Evolutionary conservation across 2,113 vertebrate species (phyloP).

Genomic region (Pedionomus torquatus): DNA sequence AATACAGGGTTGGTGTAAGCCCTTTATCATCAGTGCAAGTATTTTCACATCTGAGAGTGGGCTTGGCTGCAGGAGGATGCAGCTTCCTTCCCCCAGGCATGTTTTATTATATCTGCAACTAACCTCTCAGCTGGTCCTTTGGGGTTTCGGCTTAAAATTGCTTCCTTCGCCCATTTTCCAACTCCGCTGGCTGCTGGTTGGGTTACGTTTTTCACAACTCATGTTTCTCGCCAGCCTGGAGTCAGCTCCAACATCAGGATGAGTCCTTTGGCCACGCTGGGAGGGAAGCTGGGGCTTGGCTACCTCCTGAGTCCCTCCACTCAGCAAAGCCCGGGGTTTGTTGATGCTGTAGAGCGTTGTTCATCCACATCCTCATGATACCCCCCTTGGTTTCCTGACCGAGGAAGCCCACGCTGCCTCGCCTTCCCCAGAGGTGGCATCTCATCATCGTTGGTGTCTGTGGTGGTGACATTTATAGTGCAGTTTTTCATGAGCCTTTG

Average conservation of each 20-base stretch:
- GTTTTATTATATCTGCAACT: conserved; percentile 60
- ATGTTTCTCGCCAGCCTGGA: neutral
- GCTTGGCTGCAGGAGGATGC: conserved; percentile 28
- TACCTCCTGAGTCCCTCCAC: neutral
- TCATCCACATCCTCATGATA: neutral
- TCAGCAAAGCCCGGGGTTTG: neutral
- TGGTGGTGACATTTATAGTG: conserved; percentile 56
- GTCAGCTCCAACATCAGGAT: neutral
- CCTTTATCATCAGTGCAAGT: neutral
- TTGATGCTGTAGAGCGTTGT: neutral
- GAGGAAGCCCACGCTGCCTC: neutral
- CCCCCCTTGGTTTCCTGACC: neutral
- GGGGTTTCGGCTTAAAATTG: conserved; percentile 41
- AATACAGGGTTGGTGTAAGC: neutral
- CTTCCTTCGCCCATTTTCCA: neutral
- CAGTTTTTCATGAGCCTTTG: conserved; percentile 70
- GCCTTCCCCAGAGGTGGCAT: conserved; percentile 50
- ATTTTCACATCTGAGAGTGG: neutral
- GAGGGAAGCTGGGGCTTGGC: neutral
- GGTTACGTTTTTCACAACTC: neutral
- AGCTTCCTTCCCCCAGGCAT: conserved; percentile 27
- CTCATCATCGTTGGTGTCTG: conserved; percentile 58
- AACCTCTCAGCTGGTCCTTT: neutral
- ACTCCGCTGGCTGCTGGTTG: neutral
- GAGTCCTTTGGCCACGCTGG: neutral